A percentile compares a stretch with the other conserved stretches of the same genome.
Evolutionary conservation across 2,113 vertebrate genomes (phyloP).

Genomic region (Equus przewalskii): DNA sequence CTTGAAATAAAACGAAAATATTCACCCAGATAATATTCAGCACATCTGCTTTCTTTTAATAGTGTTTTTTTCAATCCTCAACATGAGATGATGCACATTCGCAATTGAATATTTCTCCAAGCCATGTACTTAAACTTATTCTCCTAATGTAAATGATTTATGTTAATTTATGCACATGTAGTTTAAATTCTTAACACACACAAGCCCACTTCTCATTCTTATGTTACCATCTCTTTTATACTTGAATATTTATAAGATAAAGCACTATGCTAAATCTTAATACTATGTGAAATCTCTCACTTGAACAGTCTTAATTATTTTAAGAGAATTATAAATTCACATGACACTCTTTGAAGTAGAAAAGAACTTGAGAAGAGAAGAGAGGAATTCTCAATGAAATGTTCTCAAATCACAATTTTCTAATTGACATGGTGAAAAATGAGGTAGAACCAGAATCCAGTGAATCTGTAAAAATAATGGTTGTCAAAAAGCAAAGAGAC

Average conservation of each 20-base stretch:
- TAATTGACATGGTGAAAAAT: background rate
- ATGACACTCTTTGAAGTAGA: background rate
- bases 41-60: background rate
- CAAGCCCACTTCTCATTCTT: background rate
- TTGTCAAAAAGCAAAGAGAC: background rate
- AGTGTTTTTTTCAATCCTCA: background rate
- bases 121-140: slow-evolving; percentile 26
- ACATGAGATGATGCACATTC: background rate
- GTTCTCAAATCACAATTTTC: background rate
- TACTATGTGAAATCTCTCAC: background rate
- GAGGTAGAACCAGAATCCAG: background rate
- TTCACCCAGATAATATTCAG: background rate
- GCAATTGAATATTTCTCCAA: slow-evolving; percentile 58
- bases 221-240: background rate
- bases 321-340: background rate
- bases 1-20: background rate
- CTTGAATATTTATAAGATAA: slow-evolving; percentile 52
- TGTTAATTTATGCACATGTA: background rate
- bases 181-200: slow-evolving; percentile 62
- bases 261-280: background rate
- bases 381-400: background rate
- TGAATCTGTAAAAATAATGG: background rate
- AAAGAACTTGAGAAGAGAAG: background rate
- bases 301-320: slow-evolving; percentile 42
- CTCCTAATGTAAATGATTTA: slow-evolving; percentile 30